phyloP scores from a whole-genome alignment of 35 echinoderm and acorn worm species.

The Apostichopus japonicus region DNA sequence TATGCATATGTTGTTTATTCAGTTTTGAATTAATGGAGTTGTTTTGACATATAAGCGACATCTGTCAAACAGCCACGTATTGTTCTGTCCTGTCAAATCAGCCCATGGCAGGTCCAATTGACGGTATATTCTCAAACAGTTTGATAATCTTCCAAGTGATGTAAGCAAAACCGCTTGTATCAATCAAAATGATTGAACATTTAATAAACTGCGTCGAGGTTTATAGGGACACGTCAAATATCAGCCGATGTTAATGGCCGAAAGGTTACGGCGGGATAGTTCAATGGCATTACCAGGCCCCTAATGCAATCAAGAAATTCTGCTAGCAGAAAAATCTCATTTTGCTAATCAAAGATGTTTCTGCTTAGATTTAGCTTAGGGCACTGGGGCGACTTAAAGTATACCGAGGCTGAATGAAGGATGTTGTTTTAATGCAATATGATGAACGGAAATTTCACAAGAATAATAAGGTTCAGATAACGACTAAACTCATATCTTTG shows the following conservation, averaged over 20 bases:
- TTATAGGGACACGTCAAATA: background rate
- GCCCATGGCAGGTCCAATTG: too few relatives aligned
- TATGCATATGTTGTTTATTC: too few relatives aligned
- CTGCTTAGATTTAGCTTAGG: conserved; percentile 1
- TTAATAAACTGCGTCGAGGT: too few relatives aligned
- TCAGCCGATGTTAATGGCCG: conserved; percentile 4
- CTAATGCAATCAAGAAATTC: conserved; percentile 4
- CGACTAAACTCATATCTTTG: too few relatives aligned
- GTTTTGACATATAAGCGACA: too few relatives aligned
- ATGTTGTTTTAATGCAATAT: conserved; percentile 11
- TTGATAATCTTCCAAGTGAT: too few relatives aligned
- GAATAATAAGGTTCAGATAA: background rate
- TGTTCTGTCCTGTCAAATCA: too few relatives aligned
- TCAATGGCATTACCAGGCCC: conserved; percentile 4
- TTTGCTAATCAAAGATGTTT: background rate
- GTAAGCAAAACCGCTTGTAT: too few relatives aligned
- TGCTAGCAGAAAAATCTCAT: conserved; percentile 9
- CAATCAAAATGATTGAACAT: too few relatives aligned
- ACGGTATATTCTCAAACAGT: too few relatives aligned
- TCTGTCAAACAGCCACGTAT: too few relatives aligned
- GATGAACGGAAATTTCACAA: background rate
- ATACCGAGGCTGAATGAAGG: background rate
- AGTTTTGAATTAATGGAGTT: too few relatives aligned
- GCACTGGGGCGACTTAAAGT: conserved; percentile 16
- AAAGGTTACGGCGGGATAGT: background rate